phyloP scores from a whole-genome alignment of 2,888 invertebrate species.

The Thysanoteuthis rhombus region DNA sequence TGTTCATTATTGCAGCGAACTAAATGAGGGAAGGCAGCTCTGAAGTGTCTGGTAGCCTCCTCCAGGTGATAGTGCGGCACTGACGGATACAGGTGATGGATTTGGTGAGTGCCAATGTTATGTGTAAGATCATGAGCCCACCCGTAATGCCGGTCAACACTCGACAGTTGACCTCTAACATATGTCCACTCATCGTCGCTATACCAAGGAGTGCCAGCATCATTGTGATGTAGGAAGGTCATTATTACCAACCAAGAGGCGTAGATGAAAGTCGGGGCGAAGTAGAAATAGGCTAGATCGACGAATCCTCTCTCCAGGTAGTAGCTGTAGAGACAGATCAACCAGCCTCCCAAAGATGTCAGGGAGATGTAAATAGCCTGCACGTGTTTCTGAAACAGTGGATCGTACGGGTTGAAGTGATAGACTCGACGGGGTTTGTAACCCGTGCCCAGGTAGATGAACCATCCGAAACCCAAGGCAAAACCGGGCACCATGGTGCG shows the following conservation, averaged over 20 bases:
- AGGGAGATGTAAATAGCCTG: constrained; percentile 49
- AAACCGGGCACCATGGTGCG: constrained; percentile 41
- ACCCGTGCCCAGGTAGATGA: constrained; percentile 55
- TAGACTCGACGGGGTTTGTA: constrained; percentile 55
- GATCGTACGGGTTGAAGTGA: constrained; percentile 51
- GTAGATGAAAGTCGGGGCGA: constrained; percentile 59
- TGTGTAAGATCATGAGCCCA: constrained; percentile 62
- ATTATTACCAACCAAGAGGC: constrained; percentile 60
- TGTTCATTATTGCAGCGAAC: constrained; percentile 54
- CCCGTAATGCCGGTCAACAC: constrained; percentile 64
- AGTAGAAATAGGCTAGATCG: constrained; percentile 51
- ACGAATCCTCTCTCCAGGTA: constrained; percentile 44
- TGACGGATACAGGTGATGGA: constrained; percentile 63
- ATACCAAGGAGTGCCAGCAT: constrained; percentile 63
- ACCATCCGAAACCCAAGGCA: constrained; percentile 59
- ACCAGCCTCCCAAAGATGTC: constrained; percentile 43
- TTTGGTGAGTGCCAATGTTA: constrained; percentile 63
- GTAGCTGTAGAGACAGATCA: constrained; percentile 45
- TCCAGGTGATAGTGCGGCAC: constrained; percentile 65
- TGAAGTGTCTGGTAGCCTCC: constrained; percentile 60
- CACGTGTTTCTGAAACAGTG: constrained; percentile 51
- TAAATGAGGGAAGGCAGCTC: constrained; percentile 56
- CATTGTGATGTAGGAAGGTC: constrained; percentile 65
- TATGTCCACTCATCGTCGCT: constrained; percentile 58
- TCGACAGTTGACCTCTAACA: constrained; percentile 64